phyloP scores from a whole-genome alignment of 1,140 invertebrate genomes.

The Temnothorax longispinosus region DNA sequence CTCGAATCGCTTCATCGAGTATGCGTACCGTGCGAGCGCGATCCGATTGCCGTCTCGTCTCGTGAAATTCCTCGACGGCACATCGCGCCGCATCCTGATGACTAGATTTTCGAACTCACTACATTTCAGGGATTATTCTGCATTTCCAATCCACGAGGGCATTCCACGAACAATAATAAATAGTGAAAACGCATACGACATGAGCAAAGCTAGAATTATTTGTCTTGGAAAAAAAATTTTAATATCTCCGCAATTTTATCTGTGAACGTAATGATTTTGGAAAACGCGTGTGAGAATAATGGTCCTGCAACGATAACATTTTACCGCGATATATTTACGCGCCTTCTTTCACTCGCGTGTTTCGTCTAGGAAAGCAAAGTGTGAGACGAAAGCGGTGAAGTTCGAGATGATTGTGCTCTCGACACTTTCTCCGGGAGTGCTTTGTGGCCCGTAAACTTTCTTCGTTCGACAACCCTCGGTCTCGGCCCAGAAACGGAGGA shows the following conservation, averaged over 20 bases:
- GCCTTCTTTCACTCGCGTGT: conserved; percentile 15
- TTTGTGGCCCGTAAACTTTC: conserved; percentile 81
- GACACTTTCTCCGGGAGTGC: conserved; percentile 69
- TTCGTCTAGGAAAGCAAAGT: conserved; percentile 7
- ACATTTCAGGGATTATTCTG: conserved; percentile 38
- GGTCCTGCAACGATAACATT: neutral
- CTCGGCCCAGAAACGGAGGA: conserved; percentile 58
- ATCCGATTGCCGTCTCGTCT: conserved; percentile 73
- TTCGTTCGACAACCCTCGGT: conserved; percentile 81
- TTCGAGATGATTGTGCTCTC: conserved; percentile 66
- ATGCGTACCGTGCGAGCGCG: conserved; percentile 74
- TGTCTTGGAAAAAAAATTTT: neutral
- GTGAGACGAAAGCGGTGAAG: conserved; percentile 30
- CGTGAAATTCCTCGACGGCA: conserved; percentile 64
- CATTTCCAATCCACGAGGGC: neutral
- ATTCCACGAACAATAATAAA: neutral
- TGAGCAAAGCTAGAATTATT: neutral
- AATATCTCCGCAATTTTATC: neutral
- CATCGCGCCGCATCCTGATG: conserved; percentile 69
- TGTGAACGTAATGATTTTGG: neutral
- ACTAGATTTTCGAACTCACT: conserved; percentile 44
- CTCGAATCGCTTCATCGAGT: conserved; percentile 68
- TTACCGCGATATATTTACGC: neutral
- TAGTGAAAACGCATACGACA: neutral
- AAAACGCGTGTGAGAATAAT: neutral